Percentiles rank a stretch among this genome's conserved stretches.
These are phyloP conservation scores for Ahaetulla prasina DNA, from an alignment of 2,113 vertebrate genomes.

Conservation along the genomic window DNA sequence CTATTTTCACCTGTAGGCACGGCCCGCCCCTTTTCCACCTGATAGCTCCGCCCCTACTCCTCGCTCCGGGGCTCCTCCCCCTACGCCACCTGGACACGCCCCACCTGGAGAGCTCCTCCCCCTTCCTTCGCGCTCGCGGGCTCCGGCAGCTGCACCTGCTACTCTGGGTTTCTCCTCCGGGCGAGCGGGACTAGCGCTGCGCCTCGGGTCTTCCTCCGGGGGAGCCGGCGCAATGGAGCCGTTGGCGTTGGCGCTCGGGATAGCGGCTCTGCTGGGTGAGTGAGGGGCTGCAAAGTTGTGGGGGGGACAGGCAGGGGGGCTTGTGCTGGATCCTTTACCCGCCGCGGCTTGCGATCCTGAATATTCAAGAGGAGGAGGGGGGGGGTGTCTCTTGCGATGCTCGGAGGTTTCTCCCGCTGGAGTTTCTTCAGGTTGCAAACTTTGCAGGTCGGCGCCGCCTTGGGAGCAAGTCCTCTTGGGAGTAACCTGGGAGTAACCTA, in stretches of 20 bases:
- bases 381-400: background rate
- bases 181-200: background rate
- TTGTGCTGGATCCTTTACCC: background rate
- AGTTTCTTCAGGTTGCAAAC: background rate
- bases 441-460: background rate
- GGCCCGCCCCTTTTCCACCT: background rate
- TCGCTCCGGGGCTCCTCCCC: background rate
- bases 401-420: background rate
- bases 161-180: background rate
- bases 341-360: background rate
- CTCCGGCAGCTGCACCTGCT: conserved; percentile 2
- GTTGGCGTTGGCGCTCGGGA: conserved; percentile 26
- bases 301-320: too few relatives aligned
- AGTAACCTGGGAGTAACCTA: background rate
- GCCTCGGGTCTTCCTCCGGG: background rate
- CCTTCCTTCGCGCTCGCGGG: background rate
- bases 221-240: conserved; percentile 9
- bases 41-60: background rate
- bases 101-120: background rate
- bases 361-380: background rate
- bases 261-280: conserved; percentile 53
- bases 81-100: background rate
- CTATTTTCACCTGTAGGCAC: background rate
- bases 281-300: background rate
- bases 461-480: background rate